Conservation (phyloP, 1,140 invertebrate species). For the Trialeurodes vaporariorum region DNA sequence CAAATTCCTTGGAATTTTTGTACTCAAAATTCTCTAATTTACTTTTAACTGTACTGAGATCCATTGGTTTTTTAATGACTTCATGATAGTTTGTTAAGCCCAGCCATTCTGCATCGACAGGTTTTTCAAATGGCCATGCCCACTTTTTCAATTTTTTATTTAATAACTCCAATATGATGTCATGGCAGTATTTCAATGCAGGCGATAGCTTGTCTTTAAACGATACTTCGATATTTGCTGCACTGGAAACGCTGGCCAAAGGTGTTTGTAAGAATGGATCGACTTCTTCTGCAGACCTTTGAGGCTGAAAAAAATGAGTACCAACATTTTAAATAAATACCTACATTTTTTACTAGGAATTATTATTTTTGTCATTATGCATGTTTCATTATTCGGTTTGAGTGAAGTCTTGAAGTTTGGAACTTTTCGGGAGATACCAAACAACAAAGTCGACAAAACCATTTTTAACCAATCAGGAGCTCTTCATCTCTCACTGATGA, state of each 20-base stretch:
- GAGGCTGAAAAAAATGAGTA: constrained; percentile 3
- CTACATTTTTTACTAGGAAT: too few species aligned
- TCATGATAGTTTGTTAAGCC: constrained; percentile 96
- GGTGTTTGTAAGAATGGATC: constrained; percentile 17
- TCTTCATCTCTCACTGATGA: too few species aligned
- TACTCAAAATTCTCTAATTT: constrained; percentile 95
- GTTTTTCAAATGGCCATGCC: constrained; percentile 98
- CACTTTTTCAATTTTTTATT: constrained; percentile 90
- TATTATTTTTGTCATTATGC: too few species aligned
- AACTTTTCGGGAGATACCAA: too few species aligned
- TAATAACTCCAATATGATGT: constrained; percentile 88
- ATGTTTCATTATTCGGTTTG: too few species aligned
- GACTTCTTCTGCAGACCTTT: constrained; percentile 37
- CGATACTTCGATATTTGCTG: constrained; percentile 42
- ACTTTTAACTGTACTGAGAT: constrained; percentile 88
- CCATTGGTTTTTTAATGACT: constrained; percentile 99
- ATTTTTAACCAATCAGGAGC: too few species aligned
- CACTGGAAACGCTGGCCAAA: not conserved
- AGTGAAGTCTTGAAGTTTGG: too few species aligned
- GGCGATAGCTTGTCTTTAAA: constrained; percentile 68
- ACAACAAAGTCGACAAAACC: too few species aligned
- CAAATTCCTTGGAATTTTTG: constrained; percentile 81
- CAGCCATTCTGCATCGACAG: constrained; percentile 87
- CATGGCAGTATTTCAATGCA: constrained; percentile 81
- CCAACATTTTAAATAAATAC: constrained; percentile 1